Conservation (phyloP, 2,113 vertebrate genomes). For the Coptodon rendalli region DNA sequence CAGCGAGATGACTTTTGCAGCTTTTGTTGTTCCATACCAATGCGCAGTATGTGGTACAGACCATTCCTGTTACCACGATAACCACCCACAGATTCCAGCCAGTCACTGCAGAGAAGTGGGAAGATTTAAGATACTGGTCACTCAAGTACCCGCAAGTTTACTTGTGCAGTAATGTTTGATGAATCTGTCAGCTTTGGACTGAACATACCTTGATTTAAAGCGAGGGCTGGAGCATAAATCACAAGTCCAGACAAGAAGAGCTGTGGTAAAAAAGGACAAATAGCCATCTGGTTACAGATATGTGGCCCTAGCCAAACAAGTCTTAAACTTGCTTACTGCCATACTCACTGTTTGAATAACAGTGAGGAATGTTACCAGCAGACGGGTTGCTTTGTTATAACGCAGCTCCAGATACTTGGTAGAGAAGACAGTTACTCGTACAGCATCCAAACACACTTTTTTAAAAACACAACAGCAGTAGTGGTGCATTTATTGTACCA, state of each 20-base stretch:
- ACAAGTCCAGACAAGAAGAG: constrained; percentile 87
- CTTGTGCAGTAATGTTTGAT: background rate
- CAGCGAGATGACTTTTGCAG: background rate
- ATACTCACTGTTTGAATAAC: constrained; percentile 81
- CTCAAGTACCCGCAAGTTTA: background rate
- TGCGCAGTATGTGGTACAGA: constrained; percentile 88
- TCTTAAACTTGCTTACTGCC: background rate
- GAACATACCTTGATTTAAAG: constrained; percentile 86
- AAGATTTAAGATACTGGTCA: background rate
- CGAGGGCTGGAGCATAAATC: constrained; percentile 90
- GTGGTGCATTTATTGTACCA: background rate
- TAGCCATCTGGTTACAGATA: rapidly evolving
- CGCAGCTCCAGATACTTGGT: constrained; percentile 83
- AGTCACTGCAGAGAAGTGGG: constrained; percentile 72
- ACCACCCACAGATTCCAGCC: constrained; percentile 84
- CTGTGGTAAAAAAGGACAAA: constrained; percentile 52
- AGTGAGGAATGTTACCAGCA: constrained; percentile 78
- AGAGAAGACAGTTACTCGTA: background rate
- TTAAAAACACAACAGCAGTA: background rate
- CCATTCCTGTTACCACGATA: constrained; percentile 79
- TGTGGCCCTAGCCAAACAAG: background rate
- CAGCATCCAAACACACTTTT: background rate
- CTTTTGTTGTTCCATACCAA: constrained; percentile 67
- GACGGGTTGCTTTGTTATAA: constrained; percentile 79
- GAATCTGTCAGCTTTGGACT: background rate